These are phyloP conservation scores for Myotis brandtii DNA, from an alignment of 2,113 vertebrate genomes.

Conservation along the genomic window DNA sequence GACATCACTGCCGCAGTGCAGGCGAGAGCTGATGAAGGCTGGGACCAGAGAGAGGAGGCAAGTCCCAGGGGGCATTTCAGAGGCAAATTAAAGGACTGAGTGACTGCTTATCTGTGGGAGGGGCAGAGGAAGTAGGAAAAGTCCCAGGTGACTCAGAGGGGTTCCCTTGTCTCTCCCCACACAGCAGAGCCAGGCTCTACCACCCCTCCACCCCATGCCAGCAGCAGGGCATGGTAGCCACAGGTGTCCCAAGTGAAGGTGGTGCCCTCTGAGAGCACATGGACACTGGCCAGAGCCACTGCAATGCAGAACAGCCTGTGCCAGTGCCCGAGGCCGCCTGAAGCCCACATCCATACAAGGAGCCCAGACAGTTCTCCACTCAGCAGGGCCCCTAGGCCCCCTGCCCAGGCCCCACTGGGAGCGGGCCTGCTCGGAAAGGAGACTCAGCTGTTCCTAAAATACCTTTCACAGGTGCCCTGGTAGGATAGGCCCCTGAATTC, in stretches of 20 bases:
- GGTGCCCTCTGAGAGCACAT: conserved; percentile 88
- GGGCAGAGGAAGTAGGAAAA: not conserved
- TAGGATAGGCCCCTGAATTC: conserved; percentile 87
- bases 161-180: not conserved
- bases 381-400: conserved; percentile 79
- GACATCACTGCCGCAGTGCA: not conserved
- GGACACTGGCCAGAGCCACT: conserved; percentile 86
- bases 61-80: not conserved
- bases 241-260: conserved; percentile 91
- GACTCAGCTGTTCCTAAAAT: not conserved
- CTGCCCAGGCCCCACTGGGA: fast-evolving
- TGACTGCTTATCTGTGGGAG: not conserved
- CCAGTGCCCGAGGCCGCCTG: conserved; percentile 87
- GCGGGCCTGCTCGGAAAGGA: conserved; percentile 79
- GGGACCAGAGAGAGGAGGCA: not conserved
- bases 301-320: conserved; percentile 89
- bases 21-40: not conserved
- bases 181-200: conserved; percentile 69
- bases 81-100: not conserved
- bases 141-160: not conserved
- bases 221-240: conserved; percentile 87
- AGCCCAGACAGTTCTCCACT: conserved; percentile 85
- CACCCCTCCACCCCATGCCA: conserved; percentile 88
- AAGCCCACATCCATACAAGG: conserved; percentile 81
- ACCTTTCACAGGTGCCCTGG: conserved; percentile 62